These are phyloP conservation scores for Octonoba sinensis DNA, from an alignment of 2,888 invertebrate species.

Conservation along the genomic window DNA sequence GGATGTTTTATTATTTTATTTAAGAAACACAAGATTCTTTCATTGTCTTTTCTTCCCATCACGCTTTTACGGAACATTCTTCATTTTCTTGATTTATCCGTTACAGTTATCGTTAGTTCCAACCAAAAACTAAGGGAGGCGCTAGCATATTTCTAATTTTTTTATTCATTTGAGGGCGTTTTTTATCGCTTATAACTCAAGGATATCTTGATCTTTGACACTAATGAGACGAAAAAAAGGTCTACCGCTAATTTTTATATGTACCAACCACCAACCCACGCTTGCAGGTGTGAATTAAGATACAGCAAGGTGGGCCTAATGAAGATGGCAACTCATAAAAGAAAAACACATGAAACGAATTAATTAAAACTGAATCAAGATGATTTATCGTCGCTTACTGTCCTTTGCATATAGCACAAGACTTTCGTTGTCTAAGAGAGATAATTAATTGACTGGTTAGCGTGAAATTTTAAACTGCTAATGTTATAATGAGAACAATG, in stretches of 20 bases:
- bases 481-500: background rate
- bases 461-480: background rate
- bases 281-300: constrained; percentile 56
- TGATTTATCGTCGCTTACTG: constrained; percentile 23
- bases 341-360: constrained; percentile 35
- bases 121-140: too few species aligned
- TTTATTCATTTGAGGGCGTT: too few species aligned
- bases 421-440: too few species aligned
- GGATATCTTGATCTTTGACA: constrained; percentile 40
- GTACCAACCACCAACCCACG: constrained; percentile 39
- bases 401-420: too few species aligned
- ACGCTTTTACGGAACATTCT: too few species aligned
- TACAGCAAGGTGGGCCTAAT: constrained; percentile 50
- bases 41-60: too few species aligned
- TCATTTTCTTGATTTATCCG: too few species aligned
- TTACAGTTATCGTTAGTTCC: too few species aligned
- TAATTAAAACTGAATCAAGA: constrained; percentile 33
- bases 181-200: too few species aligned
- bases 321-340: constrained; percentile 38
- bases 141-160: too few species aligned
- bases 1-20: too few species aligned
- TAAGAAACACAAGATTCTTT: too few species aligned
- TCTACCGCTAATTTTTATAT: constrained; percentile 17
- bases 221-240: constrained; percentile 12
- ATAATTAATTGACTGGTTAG: background rate